These are phyloP conservation scores for Thinocorus orbignyianus DNA, from an alignment of 2,113 vertebrate species.

Conservation along the genomic window DNA sequence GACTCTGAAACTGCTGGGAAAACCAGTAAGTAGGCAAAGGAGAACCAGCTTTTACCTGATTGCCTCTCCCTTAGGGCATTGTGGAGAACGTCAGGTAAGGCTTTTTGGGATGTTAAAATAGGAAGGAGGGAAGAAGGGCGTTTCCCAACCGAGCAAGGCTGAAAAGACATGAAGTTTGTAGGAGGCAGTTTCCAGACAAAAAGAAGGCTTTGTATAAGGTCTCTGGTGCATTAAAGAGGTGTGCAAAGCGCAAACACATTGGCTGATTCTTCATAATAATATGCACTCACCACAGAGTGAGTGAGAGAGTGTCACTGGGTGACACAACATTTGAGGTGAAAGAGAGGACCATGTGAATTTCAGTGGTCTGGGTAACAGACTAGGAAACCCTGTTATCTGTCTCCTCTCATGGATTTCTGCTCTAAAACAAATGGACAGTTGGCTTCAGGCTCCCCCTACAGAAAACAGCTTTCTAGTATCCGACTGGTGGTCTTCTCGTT, in stretches of 20 bases:
- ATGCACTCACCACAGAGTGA: neutral
- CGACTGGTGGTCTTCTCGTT: neutral
- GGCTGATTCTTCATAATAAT: neutral
- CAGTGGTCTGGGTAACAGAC: neutral
- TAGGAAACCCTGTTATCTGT: neutral
- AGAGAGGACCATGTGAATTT: neutral
- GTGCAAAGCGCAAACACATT: neutral
- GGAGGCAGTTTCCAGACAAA: neutral
- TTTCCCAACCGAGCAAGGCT: neutral
- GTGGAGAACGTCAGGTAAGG: neutral
- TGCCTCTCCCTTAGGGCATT: neutral
- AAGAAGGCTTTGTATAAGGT: neutral
- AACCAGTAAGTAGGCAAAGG: neutral
- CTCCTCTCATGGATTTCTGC: neutral
- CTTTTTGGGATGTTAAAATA: neutral
- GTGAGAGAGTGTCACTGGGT: neutral
- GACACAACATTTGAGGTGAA: neutral
- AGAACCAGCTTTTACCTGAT: neutral
- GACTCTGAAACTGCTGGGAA: neutral
- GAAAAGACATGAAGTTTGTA: neutral
- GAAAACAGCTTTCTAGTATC: neutral
- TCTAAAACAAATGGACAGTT: neutral
- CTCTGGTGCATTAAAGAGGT: neutral
- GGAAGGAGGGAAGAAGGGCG: neutral
- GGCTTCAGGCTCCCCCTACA: neutral